Base-by-base conservation (phyloP, 1,140 invertebrate genomes). In the Lasaia peninsularis region DNA sequence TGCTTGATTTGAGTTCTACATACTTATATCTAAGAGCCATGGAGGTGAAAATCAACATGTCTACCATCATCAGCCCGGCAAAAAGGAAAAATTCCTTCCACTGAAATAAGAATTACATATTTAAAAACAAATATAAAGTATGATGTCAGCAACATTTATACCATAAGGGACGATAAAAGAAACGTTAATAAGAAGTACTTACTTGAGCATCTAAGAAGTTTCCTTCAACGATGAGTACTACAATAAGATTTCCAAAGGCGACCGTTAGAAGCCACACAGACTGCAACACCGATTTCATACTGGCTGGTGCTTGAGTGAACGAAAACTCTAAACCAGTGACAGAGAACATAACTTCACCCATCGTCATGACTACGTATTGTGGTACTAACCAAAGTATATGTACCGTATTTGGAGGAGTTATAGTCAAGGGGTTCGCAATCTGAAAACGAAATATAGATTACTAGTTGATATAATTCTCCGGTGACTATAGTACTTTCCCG, bases 241-340 rank as follows among this genome's bases (percentile, higher is more conserved):
- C 93, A 6, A 99, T 94, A 0, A 98, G 83, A 89, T 99, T 98
- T 12, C 98, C 98, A 73, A 98, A 92, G 0, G 97, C 96, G 1
- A 95, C 95, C 0, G 97, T 98, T 0, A 98, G 80, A 5, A 98
- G 89, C 96, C 97, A 99, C 0, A 93, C 92, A 2, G 97, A 96
- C 82, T 96, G 95, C 0, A 99, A 71, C 0, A 99, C 92, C 0
- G 97, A 96, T 78, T 98, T 98, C 97, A 99, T 98, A 60, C 92
- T 94, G 2, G 87, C 74, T 0, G 97, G 97, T 5, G 97, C 95
- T 90, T 98, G 93, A 0, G 93, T 93, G 80, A 98, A 99, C 0
- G 96, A 96, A 89, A 98, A 98, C 70, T 97, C 94, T 0, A 98
- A 88, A 0, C 97, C 98, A 0, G 97, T 98, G 3, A 98, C 93